Base-by-base conservation (phyloP, 1,140 invertebrate species). In the Drosophila lowei region DNA sequence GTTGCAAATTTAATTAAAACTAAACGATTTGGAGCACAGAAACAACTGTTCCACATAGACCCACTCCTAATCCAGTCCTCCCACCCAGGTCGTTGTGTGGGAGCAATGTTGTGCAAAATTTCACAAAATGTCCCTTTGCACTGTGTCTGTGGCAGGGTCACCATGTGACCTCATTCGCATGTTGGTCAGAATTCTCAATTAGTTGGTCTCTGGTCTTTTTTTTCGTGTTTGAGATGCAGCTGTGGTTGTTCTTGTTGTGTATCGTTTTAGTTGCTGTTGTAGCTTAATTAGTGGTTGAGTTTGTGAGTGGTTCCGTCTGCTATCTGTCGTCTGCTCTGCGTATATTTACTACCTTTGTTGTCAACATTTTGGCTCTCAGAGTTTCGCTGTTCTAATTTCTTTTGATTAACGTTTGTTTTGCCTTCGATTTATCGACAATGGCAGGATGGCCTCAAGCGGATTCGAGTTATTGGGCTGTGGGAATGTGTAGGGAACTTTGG, bases 181-280 rank as follows among this genome's bases (percentile, higher is more conserved):
- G 61, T 65, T 42, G 71, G 70, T 47, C 70, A 53, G 70, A 53
- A 73, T 53, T 74, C 70, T 57, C 71, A 74, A 73, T 73, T 74
- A 74, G 71, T 74, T 74, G 46, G 53, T 42, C 16, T 34, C 28
- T 41, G 30, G 42, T 44, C 21, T 25, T 21, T 28, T 50, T 42
- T 55, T 68, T 57, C 56, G 43, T 56, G 63, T 56, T 13, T 1
- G 34, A 13, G 11, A 13, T 46, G 41, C 54, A 41, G 30, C 56
- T 65, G 63, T 66, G 50, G 52, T 49, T 34, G 28, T 11, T 13
- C 3, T 28, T 67, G 59, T 41, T 18, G 21, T 11, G 38, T 43
- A 15, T 13, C 23, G 6, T 30, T 64, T 28, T 11, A 46, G 53
- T 57, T 64, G 68, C 44, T 64, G 30, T 54, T 65, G 70, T 61